Base-by-base conservation (phyloP, 1,140 invertebrate genomes). In the Trachymyrmex cornetzi region DNA sequence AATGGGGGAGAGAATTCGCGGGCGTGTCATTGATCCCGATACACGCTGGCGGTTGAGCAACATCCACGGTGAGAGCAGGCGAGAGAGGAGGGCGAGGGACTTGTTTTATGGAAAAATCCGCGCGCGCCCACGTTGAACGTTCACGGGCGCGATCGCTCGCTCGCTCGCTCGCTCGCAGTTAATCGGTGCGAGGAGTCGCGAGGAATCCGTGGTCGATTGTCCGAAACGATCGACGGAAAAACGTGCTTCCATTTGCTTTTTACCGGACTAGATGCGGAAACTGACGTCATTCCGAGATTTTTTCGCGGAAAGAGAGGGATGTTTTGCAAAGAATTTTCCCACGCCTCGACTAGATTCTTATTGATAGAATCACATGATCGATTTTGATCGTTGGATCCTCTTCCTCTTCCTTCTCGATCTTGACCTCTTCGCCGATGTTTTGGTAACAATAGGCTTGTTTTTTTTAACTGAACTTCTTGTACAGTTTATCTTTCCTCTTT, bases 21-120 rank as follows among this genome's bases (percentile, higher is more conserved):
- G 87, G 88, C 90, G 91, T 93, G 93, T 94, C 93, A 92, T 93
- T 93, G 93, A 93, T 94, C 93, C 89, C 92, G 72, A 94, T 93
- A 91, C 85, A 90, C 86, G 85, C n/a, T 22, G 38, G 38, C 38
- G 90, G 92, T 90, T 80, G 87, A 90, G 89, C 74, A 88, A 90
- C 74, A 87, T 88, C 72, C 77, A 64, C 64, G 79, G 34, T 22
- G 67, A 38, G 63, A 50, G 48, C 9, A 11, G 11, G 0, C 9
- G 4, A 50, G 48, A 50, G 74, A 75, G 74, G 50, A 63, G 66
- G 19, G 27, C 9, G 69, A 64, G 74, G 79, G 77, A 69, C 79
- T 87, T 66, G 80, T 72, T 87, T 89, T 91, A 90, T 90, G 90
- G 81, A 92, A 92, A 92, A 91, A 89, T 92, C 84, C 67, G 88